Evolutionary conservation across 2,113 vertebrate genomes (phyloP).

Genomic region (Casuarius casuarius): DNA sequence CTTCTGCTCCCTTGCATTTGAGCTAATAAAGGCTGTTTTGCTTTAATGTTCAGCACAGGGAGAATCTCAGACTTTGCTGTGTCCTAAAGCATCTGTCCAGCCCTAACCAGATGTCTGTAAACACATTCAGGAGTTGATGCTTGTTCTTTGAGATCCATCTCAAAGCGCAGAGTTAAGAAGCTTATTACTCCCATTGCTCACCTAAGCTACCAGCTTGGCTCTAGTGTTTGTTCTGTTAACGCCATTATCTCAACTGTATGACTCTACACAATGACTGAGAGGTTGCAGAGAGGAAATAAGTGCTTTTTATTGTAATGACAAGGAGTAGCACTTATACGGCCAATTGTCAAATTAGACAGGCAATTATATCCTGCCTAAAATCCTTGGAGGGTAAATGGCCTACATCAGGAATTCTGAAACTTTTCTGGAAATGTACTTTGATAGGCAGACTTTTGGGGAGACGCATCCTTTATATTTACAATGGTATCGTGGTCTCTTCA

Average conservation of each 20-base stretch:
- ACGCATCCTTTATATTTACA: fast-evolving
- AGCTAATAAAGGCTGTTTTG: not conserved
- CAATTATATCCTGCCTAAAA: not conserved
- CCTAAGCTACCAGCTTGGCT: not conserved
- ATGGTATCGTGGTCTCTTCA: fast-evolving
- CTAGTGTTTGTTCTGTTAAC: not conserved
- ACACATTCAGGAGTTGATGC: not conserved
- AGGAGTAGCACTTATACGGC: not conserved
- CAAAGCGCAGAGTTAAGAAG: not conserved
- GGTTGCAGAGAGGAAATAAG: not conserved
- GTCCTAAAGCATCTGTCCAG: not conserved
- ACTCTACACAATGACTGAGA: not conserved
- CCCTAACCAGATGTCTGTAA: not conserved
- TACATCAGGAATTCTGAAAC: fast-evolving
- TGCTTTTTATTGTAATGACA: not conserved
- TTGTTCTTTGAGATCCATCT: not conserved
- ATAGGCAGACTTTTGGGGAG: not conserved
- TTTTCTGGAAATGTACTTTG: not conserved
- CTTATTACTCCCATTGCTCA: not conserved
- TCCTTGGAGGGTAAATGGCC: not conserved
- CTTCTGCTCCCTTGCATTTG: not conserved
- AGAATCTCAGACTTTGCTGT: not conserved
- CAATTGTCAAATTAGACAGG: not conserved
- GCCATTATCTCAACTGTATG: not conserved
- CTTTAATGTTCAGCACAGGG: not conserved